These are phyloP conservation scores for Tenebrosternarchus preto DNA, from an alignment of 2,113 vertebrate species.

Conservation along the genomic window DNA sequence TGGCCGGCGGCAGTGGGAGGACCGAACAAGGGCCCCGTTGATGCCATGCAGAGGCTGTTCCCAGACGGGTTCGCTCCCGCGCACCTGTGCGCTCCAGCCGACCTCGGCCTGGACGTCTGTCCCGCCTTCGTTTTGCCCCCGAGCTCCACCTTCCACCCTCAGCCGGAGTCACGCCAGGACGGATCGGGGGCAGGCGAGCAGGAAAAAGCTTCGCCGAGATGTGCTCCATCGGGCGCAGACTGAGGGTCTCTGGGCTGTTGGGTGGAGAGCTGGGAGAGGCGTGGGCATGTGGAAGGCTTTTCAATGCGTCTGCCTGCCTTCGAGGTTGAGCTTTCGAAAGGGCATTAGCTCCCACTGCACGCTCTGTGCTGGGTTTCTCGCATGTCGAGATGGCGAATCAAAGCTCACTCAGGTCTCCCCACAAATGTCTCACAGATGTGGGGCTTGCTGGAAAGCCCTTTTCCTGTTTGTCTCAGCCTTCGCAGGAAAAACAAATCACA, in stretches of 20 bases:
- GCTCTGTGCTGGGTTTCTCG: conserved; percentile 68
- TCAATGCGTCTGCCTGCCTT: conserved; percentile 49
- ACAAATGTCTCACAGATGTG: conserved; percentile 75
- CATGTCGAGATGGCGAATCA: conserved; percentile 69
- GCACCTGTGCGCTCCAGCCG: background rate
- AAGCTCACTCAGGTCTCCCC: conserved; percentile 63
- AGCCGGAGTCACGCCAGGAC: too few relatives aligned
- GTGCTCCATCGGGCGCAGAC: too few relatives aligned
- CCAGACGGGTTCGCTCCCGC: conserved; percentile 8
- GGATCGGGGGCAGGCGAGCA: background rate
- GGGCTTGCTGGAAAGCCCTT: conserved; percentile 28
- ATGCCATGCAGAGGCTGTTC: conserved; percentile 34
- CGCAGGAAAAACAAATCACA: conserved; percentile 42
- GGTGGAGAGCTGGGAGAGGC: conserved; percentile 21
- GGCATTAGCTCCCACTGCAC: conserved; percentile 73
- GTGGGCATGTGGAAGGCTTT: background rate
- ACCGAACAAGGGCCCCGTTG: conserved; percentile 37
- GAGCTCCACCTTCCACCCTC: background rate
- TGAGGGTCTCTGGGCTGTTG: background rate
- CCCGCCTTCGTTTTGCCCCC: background rate
- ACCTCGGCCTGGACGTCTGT: conserved; percentile 23
- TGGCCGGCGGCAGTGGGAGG: conserved; percentile 15
- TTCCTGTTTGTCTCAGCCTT: conserved; percentile 45
- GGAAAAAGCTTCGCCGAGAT: background rate
- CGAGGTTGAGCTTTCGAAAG: conserved; percentile 65